Evolutionary conservation across 2,797 vertebrate species (phyloP).

Genomic region (Cossypha dichroa): DNA sequence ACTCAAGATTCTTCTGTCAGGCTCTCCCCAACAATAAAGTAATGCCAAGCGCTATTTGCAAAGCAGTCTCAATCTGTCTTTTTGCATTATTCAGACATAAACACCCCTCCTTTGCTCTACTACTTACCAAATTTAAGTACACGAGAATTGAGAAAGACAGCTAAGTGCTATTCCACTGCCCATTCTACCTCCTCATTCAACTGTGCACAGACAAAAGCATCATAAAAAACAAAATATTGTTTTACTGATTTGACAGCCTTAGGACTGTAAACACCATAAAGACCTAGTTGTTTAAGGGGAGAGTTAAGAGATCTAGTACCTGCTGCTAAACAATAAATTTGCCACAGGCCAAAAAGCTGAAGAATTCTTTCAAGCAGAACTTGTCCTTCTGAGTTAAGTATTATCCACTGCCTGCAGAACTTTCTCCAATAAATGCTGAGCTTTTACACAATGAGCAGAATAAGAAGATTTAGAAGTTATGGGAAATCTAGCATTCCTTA

Average conservation of each 20-base stretch:
- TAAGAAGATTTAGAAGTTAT: neutral
- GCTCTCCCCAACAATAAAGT: neutral
- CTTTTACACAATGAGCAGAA: neutral
- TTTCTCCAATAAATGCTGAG: neutral
- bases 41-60: neutral
- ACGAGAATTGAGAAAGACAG: neutral
- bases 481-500: neutral
- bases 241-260: neutral
- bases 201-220: neutral
- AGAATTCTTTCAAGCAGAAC: neutral
- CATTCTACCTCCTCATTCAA: neutral
- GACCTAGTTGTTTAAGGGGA: neutral
- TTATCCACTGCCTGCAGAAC: neutral
- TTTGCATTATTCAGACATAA: neutral
- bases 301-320: neutral
- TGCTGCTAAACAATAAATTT: neutral
- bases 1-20: neutral
- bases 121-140: neutral
- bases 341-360: neutral
- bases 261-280: neutral
- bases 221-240: neutral
- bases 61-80: neutral
- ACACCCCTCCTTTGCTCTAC: neutral
- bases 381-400: neutral
- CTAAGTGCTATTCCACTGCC: neutral